Conservation (phyloP, 30 jellyfish, hydroid and myxozoan species). For the Pseudorhiza aurosa region DNA sequence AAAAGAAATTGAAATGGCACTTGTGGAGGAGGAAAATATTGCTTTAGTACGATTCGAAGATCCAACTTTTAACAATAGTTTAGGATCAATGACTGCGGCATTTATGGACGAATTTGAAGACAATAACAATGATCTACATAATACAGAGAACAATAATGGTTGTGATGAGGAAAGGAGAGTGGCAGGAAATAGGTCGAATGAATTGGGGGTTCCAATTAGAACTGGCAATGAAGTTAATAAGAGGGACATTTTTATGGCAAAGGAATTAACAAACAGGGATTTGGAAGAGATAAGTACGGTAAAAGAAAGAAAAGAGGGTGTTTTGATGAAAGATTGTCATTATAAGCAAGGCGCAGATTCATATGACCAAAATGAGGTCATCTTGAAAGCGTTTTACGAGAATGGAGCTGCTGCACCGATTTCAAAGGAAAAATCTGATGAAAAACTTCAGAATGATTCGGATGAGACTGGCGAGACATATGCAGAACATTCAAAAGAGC, state of each 20-base stretch:
- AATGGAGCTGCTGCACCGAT: not conserved
- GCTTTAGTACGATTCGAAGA: no score
- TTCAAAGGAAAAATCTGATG: not conserved
- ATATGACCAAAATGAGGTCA: not conserved
- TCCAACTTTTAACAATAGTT: no score
- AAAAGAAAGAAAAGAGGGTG: no score
- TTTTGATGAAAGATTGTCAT: not conserved
- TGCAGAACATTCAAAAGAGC: not conserved
- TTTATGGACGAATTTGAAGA: not conserved
- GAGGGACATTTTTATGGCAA: no score
- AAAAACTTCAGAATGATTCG: not conserved
- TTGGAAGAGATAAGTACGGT: no score
- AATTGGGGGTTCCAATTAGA: not conserved
- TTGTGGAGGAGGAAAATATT: no score
- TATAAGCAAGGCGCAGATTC: not conserved
- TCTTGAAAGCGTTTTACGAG: not conserved
- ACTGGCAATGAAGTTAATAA: not conserved
- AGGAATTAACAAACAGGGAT: no score
- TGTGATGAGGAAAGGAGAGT: no score
- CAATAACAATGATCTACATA: not conserved
- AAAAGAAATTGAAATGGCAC: no score
- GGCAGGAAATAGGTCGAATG: not conserved
- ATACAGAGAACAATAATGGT: not conserved
- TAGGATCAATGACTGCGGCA: no score
- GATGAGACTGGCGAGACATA: not conserved